phyloP scores from a whole-genome alignment of 1,140 invertebrate species.

The Oncopodura yosiiana region DNA sequence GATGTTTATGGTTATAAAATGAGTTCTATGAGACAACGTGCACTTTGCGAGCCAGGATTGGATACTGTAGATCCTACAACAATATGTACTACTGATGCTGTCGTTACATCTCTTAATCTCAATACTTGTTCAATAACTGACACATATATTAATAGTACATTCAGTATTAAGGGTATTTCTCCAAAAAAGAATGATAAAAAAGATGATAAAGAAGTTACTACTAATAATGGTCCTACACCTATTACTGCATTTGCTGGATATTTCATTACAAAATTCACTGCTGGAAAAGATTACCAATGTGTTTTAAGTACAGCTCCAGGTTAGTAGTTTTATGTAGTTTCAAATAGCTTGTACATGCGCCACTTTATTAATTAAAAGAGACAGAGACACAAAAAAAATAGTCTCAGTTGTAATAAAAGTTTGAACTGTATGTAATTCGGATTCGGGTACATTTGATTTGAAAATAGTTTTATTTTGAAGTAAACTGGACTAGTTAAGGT shows the following conservation, averaged over 20 bases:
- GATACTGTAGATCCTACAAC: constrained; percentile 63
- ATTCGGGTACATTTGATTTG: too few relatives aligned
- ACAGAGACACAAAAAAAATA: constrained; percentile 54
- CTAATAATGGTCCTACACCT: too few relatives aligned
- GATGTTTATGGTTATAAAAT: constrained; percentile 97
- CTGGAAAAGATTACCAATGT: constrained; percentile 37
- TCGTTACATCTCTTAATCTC: constrained; percentile 64
- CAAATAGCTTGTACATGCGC: constrained; percentile 83
- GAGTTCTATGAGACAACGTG: constrained; percentile 81
- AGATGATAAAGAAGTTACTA: neutral
- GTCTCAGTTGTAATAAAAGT: too few relatives aligned
- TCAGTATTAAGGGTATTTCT: constrained; percentile 62
- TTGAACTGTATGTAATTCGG: too few relatives aligned
- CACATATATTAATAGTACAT: constrained; percentile 67
- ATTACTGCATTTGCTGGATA: constrained; percentile 21
- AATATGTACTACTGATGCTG: constrained; percentile 60
- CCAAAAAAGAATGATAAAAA: constrained; percentile 38
- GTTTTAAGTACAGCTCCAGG: constrained; percentile 40
- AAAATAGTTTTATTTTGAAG: too few relatives aligned
- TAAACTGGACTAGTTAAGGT: too few relatives aligned
- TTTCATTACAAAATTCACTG: constrained; percentile 16
- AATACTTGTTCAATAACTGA: constrained; percentile 69
- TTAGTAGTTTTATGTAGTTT: constrained; percentile 68
- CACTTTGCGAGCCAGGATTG: constrained; percentile 78
- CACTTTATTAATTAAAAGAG: constrained; percentile 84